These are phyloP conservation scores for Caenorhabditis afra DNA, from an alignment of 2,888 invertebrate genomes.

Conservation along the genomic window DNA sequence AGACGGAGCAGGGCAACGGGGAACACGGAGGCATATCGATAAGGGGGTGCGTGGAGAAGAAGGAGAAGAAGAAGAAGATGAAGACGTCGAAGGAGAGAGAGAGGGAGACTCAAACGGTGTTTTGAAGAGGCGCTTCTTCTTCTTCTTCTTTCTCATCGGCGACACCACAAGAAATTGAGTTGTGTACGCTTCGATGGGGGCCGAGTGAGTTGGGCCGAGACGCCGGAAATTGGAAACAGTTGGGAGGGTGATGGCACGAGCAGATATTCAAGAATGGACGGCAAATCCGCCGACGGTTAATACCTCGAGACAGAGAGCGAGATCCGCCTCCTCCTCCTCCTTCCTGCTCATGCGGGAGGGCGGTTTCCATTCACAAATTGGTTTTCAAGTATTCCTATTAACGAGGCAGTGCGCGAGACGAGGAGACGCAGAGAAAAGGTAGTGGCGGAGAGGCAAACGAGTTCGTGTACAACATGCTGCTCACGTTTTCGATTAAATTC, in stretches of 20 bases:
- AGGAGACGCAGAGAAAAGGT: slow-evolving; percentile 47
- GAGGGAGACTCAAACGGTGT: slow-evolving; percentile 37
- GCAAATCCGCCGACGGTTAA: slow-evolving; percentile 26
- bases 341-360: slow-evolving; percentile 8
- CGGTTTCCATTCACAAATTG: slow-evolving; percentile 50
- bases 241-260: slow-evolving; percentile 17
- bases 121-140: slow-evolving; percentile 8
- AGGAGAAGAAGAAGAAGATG: neutral
- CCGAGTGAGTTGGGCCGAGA: slow-evolving; percentile 8
- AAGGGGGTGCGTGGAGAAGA: slow-evolving; percentile 2
- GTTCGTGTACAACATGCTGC: slow-evolving; percentile 19
- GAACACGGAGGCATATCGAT: slow-evolving; percentile 17
- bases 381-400: slow-evolving; percentile 55
- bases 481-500: slow-evolving; percentile 56
- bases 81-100: slow-evolving; percentile 1
- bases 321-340: slow-evolving; percentile 5
- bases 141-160: neutral
- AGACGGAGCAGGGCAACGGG: slow-evolving; percentile 11
- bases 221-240: slow-evolving; percentile 58
- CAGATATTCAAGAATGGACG: slow-evolving; percentile 21
- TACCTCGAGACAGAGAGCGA: slow-evolving; percentile 4
- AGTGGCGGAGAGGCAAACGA: slow-evolving; percentile 22
- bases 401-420: slow-evolving; percentile 7
- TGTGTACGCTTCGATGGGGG: slow-evolving; percentile 40
- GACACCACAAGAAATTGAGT: slow-evolving; percentile 39